phyloP scores from a whole-genome alignment of 2,888 invertebrate species.

The Maniola hyperantus region DNA sequence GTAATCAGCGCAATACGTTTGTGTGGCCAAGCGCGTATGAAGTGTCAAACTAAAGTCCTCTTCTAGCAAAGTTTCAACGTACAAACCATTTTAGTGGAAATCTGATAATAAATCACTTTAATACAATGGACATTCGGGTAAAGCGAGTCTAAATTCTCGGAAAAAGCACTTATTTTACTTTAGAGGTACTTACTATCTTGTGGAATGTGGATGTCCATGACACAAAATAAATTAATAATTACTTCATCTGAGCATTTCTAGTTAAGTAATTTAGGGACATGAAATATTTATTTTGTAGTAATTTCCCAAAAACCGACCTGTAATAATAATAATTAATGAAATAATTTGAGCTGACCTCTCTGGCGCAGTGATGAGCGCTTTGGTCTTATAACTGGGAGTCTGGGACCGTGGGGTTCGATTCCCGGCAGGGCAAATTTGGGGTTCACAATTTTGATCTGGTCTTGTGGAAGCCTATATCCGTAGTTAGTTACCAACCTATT shows the following conservation, averaged over 20 bases:
- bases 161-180: conserved; percentile 8
- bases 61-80: conserved; percentile 10
- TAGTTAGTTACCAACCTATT: too few species aligned
- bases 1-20: too few species aligned
- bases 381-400: too few species aligned
- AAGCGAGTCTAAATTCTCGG: not conserved
- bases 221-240: not conserved
- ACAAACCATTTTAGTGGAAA: conserved; percentile 6
- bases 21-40: too few species aligned
- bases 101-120: conserved; percentile 14
- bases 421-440: too few species aligned
- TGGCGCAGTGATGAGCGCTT: too few species aligned
- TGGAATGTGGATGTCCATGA: not conserved
- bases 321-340: too few species aligned
- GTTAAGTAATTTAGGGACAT: not conserved
- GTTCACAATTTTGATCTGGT: too few species aligned
- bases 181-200: not conserved
- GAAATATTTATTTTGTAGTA: not conserved
- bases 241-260: not conserved
- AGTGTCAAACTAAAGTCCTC: not conserved
- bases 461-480: too few species aligned
- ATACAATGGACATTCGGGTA: conserved; percentile 8
- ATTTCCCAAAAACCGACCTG: too few species aligned
- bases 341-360: too few species aligned
- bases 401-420: too few species aligned